Percentiles rank a stretch among this genome's conserved stretches.
These are phyloP conservation scores for Eidolon helvum DNA, from an alignment of 2,113 vertebrate genomes.

Conservation along the genomic window DNA sequence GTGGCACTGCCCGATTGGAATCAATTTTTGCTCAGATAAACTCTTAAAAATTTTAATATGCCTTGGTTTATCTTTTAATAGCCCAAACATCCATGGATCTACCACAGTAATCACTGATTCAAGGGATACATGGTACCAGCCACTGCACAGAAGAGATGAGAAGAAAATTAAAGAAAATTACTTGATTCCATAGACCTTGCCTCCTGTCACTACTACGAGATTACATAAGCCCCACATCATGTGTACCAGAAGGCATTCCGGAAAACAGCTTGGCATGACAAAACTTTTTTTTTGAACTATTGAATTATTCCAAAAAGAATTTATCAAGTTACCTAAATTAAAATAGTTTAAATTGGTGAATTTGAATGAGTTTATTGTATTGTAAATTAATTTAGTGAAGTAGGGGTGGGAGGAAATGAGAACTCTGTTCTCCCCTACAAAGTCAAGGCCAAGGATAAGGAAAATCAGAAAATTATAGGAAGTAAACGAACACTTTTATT, in stretches of 20 bases:
- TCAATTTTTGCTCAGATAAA: neutral
- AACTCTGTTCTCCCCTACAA: neutral
- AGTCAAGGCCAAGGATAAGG: neutral
- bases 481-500: neutral
- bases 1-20: neutral
- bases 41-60: neutral
- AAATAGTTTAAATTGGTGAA: neutral
- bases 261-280: neutral
- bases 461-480: neutral
- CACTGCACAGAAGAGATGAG: neutral
- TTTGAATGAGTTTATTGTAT: neutral
- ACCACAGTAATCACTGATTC: neutral
- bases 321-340: neutral
- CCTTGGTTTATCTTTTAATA: neutral
- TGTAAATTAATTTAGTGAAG: neutral
- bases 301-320: neutral
- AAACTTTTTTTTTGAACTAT: neutral
- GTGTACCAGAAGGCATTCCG: neutral
- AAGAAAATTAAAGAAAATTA: neutral
- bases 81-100: neutral
- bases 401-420: rapidly evolving
- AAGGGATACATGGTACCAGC: neutral
- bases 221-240: neutral
- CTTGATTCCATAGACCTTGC: neutral
- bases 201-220: neutral